Evolutionary conservation across 2,797 vertebrate genomes (phyloP).

Genomic region (Limosa lapponica): DNA sequence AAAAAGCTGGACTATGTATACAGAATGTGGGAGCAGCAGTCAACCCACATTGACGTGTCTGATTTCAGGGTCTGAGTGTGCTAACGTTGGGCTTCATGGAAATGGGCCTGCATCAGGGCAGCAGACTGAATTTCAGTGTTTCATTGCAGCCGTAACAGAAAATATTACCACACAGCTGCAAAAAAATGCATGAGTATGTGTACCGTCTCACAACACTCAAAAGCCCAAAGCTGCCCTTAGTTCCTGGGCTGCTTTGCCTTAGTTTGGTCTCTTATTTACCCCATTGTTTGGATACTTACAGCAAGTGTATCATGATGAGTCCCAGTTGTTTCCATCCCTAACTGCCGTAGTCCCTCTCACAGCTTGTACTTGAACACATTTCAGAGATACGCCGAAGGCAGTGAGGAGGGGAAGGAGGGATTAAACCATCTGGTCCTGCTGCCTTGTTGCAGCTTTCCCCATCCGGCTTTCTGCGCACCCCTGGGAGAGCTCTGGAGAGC

Average conservation of each 20-base stretch:
- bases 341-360: background rate
- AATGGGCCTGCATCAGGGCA: background rate
- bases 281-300: fast-evolving
- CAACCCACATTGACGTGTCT: background rate
- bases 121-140: background rate
- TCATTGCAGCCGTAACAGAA: background rate
- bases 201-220: background rate
- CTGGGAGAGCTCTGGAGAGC: background rate
- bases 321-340: background rate
- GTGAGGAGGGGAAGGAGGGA: background rate
- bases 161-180: background rate
- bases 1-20: background rate
- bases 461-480: background rate
- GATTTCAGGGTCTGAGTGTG: background rate
- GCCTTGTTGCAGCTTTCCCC: background rate
- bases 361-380: background rate
- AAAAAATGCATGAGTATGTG: background rate
- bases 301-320: background rate
- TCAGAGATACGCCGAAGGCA: background rate
- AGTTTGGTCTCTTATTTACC: background rate
- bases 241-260: background rate
- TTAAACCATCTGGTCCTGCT: background rate
- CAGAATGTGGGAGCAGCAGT: background rate
- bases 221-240: background rate
- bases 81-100: fast-evolving